Base-by-base conservation (phyloP, 37 sponge, comb jelly and placozoan species). In the Spongilla lacustris region DNA sequence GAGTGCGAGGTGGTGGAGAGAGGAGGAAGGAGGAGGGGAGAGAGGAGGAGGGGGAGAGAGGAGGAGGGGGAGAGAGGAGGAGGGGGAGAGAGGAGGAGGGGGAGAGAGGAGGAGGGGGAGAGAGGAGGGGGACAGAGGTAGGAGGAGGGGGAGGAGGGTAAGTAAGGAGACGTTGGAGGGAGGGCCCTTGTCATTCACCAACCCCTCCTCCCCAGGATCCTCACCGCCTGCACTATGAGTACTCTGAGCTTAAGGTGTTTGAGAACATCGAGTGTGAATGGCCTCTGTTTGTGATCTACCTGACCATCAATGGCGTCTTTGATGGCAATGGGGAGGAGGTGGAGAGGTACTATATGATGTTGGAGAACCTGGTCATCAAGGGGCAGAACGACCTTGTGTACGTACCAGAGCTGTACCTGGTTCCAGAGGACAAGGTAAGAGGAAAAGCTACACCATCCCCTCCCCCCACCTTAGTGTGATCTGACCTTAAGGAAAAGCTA, bases 191-290 rank as follows among this genome's bases (percentile, higher is more conserved):
- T 5, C 27, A 9, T 21, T 24, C 28, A 33, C 29, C 73, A 72
- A 1, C 0, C 31, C 73, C 73, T 32, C 31, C 73, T 32, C 73
- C 31, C 31, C 73, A 29, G 30, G 29, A 29, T 29, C 73, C 31
- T 72, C 73, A 29, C 27, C 31, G 30, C 27, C 73, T 32, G 12
- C 90, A 98, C 71, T 98, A 98, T 78, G 89, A 96, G 31, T 94
- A 92, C 9, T 89, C 92, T 50, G 98, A 98, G 69, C 81, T 98
- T 78, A 98, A 96, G 79, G 74, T 86, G 34, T 98, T 98, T 90
- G 96, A 96, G 81, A 93, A 93, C 81, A 94, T 98, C 49, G 98
- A 98, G 87, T 98, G 98, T 82, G 98, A 98, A 50, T 98, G 98
- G 98, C 98, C 98, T 4, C 71, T 98, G 36, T 98, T 96, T 78